Evolutionary conservation across 2,113 vertebrate genomes (phyloP), one percentile per base, ranked within the genome.

Genomic region (Elaphurus davidianus): DNA sequence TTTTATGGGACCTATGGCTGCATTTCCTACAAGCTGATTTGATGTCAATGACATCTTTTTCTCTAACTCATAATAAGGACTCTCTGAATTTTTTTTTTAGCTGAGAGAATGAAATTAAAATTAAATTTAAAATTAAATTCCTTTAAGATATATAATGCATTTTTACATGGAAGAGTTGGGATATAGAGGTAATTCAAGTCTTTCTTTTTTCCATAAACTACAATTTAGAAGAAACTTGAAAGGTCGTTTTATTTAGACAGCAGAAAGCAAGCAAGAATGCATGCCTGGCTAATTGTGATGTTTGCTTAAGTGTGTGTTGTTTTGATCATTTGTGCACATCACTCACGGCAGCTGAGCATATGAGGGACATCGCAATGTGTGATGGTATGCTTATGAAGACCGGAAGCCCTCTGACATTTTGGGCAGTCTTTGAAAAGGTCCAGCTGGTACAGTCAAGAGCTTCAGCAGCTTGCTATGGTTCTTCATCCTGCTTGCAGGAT

Each of bases 111-210:
- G 45, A 86, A 57, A 21, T 93, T 87, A 91, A 95, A 67, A 50
- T 57, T 96, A 95, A 95, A 76, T 21, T 93, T 85, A 91, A 96
- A 74, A 52, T 60, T 96, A 94, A 96, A 81, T 7, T 57, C 36
- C 79, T 28, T 9, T 40, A 90, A 15, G 15, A 23, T 74, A 28
- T 59, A 36, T 40, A 85, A 10, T 84, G 33, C 15, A 88, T 87
- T 50, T 95, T 93, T n/a, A 78, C 13, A 85, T 87, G 87, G 28
- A 57, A 7, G 4, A 21, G 19, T 36, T 60, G n/a, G 17, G 19
- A 79, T 25, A 87, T 60, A 47, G 16, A 87, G 10, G 40, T 67
- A 87, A 91, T 67, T 83, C 43, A 89, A 84, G 5, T 0, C 4
- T 94, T 87, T 85, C 40, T 7, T 28, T 92, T 87, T 11, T 86